Percentiles rank a stretch among this genome's conserved stretches.
Conservation (phyloP, 2,797 vertebrate genomes). For the Sebastes iracundus region DNA sequence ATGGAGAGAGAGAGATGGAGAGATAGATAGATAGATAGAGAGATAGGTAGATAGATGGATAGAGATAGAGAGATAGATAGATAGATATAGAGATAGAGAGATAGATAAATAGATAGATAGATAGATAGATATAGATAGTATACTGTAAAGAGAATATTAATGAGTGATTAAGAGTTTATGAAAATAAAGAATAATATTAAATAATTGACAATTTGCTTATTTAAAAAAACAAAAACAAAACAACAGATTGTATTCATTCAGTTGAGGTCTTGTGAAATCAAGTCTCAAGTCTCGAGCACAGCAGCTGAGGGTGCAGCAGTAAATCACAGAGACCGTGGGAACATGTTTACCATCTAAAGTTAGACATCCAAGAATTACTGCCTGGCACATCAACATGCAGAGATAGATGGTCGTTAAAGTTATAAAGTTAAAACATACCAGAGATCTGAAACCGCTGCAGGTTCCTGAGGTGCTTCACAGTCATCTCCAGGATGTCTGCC, state of each 20-base stretch:
- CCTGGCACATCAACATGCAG: neutral
- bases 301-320: slow-evolving; percentile 1
- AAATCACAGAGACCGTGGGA: slow-evolving; percentile 14
- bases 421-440: slow-evolving; percentile 76
- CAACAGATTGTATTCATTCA: neutral
- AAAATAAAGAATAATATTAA: neutral
- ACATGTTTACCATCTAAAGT: slow-evolving; percentile 41
- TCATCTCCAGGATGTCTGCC: slow-evolving; percentile 97
- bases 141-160: neutral
- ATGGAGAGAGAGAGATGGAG: neutral
- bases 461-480: slow-evolving; percentile 94
- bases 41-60: too few species aligned
- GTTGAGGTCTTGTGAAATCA: neutral
- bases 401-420: neutral
- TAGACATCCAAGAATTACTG: neutral
- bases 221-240: neutral
- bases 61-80: too few species aligned
- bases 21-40: too few species aligned
- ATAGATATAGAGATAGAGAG: too few species aligned
- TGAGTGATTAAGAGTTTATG: neutral
- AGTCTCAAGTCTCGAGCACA: neutral
- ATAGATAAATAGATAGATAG: neutral
- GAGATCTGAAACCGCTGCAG: slow-evolving; percentile 92
- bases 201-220: neutral
- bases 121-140: neutral